A percentile compares a stretch with the other conserved stretches of the same genome.
Evolutionary conservation across 2,797 vertebrate species (phyloP).

Genomic region (Eospalax fontanierii): DNA sequence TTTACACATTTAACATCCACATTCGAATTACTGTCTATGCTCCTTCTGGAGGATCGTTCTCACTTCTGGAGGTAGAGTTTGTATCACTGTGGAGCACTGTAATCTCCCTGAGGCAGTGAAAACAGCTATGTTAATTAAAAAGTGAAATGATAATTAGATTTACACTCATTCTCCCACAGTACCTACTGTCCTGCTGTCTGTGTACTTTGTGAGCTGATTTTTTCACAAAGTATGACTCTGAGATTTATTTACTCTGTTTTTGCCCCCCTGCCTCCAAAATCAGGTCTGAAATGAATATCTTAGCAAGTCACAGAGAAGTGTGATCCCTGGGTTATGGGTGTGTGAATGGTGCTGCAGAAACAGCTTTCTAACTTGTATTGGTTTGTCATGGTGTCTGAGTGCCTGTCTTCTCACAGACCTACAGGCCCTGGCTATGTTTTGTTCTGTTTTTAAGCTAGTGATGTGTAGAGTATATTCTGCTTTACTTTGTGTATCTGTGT

Average conservation of each 20-base stretch:
- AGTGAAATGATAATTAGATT: background rate
- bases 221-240: background rate
- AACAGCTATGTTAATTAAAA: background rate
- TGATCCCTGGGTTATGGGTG: too few species aligned
- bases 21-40: background rate
- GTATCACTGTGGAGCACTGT: background rate
- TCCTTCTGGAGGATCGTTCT: background rate
- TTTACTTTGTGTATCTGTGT: background rate
- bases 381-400: background rate
- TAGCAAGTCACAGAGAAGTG: background rate
- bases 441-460: background rate
- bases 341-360: background rate
- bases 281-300: too few species aligned
- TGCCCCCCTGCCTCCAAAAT: too few species aligned
- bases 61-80: background rate
- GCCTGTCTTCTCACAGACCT: background rate
- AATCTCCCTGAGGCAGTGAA: background rate
- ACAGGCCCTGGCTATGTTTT: background rate
- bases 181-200: accelerated
- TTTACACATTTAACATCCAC: background rate
- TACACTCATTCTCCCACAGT: background rate
- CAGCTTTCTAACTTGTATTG: background rate
- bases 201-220: background rate
- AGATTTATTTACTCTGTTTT: background rate
- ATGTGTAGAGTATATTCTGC: background rate